Base-by-base conservation (phyloP, 2,797 vertebrate genomes). In the Chiroxiphia lanceolata region DNA sequence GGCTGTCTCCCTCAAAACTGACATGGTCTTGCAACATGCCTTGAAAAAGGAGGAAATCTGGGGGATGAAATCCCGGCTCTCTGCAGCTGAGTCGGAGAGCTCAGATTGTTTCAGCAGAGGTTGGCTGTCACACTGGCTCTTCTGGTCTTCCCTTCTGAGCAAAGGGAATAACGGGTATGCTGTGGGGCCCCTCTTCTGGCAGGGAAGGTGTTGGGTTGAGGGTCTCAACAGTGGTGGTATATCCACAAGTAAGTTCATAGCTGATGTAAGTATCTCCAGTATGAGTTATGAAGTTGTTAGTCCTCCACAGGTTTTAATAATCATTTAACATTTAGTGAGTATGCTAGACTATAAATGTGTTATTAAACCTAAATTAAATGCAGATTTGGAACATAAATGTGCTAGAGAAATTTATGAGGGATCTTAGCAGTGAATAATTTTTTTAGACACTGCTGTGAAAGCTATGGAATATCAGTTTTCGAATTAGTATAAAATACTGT, bases 321-420 rank as follows among this genome's bases (percentile, higher is more conserved):
- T 91, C 6, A 77, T 82, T 88, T 93, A 89, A 60, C 23, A 60
- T 91, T 92, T 89, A 59, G 64, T 87, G 76, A 95, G 59, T 83
- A 82, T 0, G 2, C 47, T 70, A 14, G 38, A 51, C 78, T 89
- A 93, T 94, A 96, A 96, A 96, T 90, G 69, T 83, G 80, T 90
- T 96, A 96, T 92, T 96, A 94, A 93, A 95, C 38, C 68, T 96
- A 91, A 96, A 97, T 97, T 95, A 90, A 96, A 96, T 76, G 44
- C 95, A 97, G 69, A 82, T 83, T 89, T 83, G 65, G 75, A 92
- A 87, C 56, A 65, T 77, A 92, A 96, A 94, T 60, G 57, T 94
- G 75, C 70, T 94, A 31, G 22, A 77, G 80, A 89, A 93, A 96
- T 96, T 96, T 94, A 96, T 87, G 94, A 79, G 80, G 93, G 79